A percentile compares a stretch with the other conserved stretches of the same genome.
phyloP scores from a whole-genome alignment of 2,888 invertebrate species.

The Phania funesta region DNA sequence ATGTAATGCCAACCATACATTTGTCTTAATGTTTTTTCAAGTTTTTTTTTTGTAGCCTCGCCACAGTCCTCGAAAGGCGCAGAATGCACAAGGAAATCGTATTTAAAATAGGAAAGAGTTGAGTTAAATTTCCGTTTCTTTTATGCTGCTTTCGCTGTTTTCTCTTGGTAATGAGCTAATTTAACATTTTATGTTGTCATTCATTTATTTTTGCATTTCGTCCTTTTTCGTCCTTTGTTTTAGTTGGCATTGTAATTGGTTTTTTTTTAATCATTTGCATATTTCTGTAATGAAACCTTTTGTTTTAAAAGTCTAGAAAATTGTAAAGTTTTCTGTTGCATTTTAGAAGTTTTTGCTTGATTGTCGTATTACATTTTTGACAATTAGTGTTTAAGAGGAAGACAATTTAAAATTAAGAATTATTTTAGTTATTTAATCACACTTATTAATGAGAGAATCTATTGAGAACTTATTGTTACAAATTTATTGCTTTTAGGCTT shows the following conservation, averaged over 20 bases:
- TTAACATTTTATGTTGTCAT: slow-evolving; percentile 42
- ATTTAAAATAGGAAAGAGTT: background rate
- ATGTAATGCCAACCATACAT: slow-evolving; percentile 40
- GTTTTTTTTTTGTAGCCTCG: background rate
- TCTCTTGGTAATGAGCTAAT: slow-evolving; percentile 59
- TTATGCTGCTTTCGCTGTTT: slow-evolving; percentile 33
- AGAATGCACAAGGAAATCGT: background rate
- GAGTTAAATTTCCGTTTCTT: background rate
- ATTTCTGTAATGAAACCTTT: slow-evolving; percentile 18
- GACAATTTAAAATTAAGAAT: background rate
- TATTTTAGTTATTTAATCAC: background rate
- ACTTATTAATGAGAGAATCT: no score
- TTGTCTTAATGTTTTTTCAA: slow-evolving; percentile 14
- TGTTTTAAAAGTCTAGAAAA: slow-evolving; percentile 20
- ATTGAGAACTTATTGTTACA: no score
- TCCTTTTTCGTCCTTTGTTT: background rate
- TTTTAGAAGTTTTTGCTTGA: background rate
- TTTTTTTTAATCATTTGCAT: slow-evolving; percentile 31
- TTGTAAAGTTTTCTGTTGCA: background rate
- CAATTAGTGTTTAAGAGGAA: background rate
- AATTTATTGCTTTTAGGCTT: no score
- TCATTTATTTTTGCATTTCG: background rate
- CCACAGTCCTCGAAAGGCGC: background rate
- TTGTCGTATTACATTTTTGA: background rate
- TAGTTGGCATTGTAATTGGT: background rate